Conservation (phyloP, 2,888 invertebrate species). For the Perizoma affinitatum region DNA sequence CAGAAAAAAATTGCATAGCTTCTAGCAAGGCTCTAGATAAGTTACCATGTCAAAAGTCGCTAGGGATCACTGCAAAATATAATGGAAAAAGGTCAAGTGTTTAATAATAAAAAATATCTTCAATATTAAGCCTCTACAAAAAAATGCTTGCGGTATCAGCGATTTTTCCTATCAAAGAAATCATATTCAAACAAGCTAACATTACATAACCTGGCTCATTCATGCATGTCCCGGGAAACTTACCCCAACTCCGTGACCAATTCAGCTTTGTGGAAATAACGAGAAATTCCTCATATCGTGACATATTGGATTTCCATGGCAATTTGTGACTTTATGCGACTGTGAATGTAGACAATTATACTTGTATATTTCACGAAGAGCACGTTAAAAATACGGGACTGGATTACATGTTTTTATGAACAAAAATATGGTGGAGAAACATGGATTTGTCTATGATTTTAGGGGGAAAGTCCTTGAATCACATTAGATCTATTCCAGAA, state of each 20-base stretch:
- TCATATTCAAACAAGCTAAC: constrained; percentile 19
- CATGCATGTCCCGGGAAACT: constrained; percentile 26
- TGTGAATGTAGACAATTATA: constrained; percentile 21
- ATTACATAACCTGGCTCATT: constrained; percentile 17
- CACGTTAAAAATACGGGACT: not conserved
- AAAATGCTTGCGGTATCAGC: not conserved
- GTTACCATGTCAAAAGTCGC: no score
- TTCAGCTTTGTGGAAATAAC: constrained; percentile 31
- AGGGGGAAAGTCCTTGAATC: no score
- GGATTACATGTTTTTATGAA: not conserved
- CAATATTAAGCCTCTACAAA: no score
- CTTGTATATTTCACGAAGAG: not conserved
- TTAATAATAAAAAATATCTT: no score
- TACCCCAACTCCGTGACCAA: constrained; percentile 30
- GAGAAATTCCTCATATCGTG: constrained; percentile 39
- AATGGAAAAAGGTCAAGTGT: no score
- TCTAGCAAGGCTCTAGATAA: no score
- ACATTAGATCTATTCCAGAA: no score
- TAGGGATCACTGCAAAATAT: no score
- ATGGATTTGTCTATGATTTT: no score
- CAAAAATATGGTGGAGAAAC: not conserved
- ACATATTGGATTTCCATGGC: constrained; percentile 35
- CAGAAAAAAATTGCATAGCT: no score
- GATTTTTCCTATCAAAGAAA: constrained; percentile 1
- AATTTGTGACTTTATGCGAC: constrained; percentile 29